These are phyloP conservation scores for Hedya salicella DNA, from an alignment of 2,888 invertebrate genomes.

Conservation along the genomic window DNA sequence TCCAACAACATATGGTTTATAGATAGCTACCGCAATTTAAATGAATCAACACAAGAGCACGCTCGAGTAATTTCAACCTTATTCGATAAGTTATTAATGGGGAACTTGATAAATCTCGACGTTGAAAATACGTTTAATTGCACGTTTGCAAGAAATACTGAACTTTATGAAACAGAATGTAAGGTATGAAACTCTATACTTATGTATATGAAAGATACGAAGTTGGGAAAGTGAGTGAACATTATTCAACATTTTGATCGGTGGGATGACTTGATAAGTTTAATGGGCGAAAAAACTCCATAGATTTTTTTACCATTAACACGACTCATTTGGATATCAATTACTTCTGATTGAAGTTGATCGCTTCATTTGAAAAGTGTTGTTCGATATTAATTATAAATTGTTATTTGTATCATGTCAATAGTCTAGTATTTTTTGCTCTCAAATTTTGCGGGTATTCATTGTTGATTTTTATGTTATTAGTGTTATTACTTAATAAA, in stretches of 20 bases:
- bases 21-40: not conserved
- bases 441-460: too few relatives aligned
- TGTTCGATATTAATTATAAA: conserved; percentile 1
- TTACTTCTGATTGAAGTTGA: conserved; percentile 3
- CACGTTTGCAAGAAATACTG: not conserved
- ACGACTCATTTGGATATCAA: conserved; percentile 14
- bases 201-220: not conserved
- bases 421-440: not conserved
- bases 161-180: not conserved
- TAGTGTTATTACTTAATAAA: too few relatives aligned
- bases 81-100: conserved; percentile 6
- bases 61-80: not conserved
- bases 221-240: not conserved
- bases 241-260: not conserved
- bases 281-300: not conserved
- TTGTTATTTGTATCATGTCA: not conserved
- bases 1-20: not conserved
- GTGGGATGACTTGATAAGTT: not conserved
- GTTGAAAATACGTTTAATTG: not conserved
- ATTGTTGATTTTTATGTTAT: not conserved
- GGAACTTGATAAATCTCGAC: not conserved
- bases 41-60: not conserved
- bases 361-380: conserved; percentile 8
- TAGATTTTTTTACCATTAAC: conserved; percentile 5
- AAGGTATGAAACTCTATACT: not conserved